Evolutionary conservation across 2,888 invertebrate species (phyloP).

Genomic region (Conomelus anceps): DNA sequence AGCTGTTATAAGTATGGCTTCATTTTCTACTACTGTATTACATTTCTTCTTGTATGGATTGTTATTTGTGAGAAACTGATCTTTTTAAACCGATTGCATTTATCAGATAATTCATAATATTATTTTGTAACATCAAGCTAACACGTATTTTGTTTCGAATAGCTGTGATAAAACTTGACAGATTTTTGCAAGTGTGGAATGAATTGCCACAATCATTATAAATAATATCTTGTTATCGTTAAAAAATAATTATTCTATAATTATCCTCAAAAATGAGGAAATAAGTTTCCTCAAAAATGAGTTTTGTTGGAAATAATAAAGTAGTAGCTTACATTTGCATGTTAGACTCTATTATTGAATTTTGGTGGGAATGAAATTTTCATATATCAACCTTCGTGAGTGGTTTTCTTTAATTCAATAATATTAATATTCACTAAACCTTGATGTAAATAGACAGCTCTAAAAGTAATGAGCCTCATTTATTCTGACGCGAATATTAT

Average conservation of each 20-base stretch:
- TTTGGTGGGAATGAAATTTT: too few species aligned
- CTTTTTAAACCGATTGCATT: not conserved
- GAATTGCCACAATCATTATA: not conserved
- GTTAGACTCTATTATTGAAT: not conserved
- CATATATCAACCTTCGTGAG: too few species aligned
- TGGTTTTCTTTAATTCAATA: too few species aligned
- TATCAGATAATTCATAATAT: not conserved
- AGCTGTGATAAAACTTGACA: not conserved
- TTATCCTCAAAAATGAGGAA: too few species aligned
- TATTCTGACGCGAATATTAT: too few species aligned
- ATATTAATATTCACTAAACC: too few species aligned
- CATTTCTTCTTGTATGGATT: not conserved
- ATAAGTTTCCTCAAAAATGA: not conserved
- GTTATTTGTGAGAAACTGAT: not conserved
- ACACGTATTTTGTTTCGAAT: not conserved
- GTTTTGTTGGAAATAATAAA: not conserved
- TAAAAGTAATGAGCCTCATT: too few species aligned
- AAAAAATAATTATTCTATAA: not conserved
- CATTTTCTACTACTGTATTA: not conserved
- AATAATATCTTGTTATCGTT: too few species aligned
- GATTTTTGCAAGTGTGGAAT: not conserved
- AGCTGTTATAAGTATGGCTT: not conserved
- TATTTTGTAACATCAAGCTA: not conserved
- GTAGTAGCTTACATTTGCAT: not conserved
- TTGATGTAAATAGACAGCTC: too few species aligned